Percentiles rank a stretch among this genome's conserved stretches.
Evolutionary conservation across 2,888 invertebrate genomes (phyloP).

Genomic region (Quadroppia sp.): DNA sequence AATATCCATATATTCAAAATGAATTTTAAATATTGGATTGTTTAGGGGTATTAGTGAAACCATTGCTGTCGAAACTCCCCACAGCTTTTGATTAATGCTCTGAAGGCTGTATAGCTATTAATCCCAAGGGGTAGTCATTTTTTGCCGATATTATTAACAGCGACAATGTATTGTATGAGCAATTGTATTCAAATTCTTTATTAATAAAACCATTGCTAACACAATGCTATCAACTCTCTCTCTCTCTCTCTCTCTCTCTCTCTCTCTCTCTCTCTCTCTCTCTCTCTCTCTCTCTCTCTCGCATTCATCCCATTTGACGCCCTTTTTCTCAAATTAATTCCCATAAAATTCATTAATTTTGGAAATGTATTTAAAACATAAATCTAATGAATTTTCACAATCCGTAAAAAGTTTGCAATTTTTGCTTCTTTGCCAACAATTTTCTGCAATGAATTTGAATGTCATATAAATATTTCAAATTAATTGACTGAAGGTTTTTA

Average conservation of each 20-base stretch:
- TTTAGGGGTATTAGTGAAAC: conserved; percentile 13
- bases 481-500: neutral
- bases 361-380: neutral
- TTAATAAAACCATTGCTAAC: conserved; percentile 18
- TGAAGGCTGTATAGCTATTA: conserved; percentile 37
- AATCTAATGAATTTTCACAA: neutral
- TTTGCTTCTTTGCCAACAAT: conserved; percentile 23
- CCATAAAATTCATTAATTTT: conserved; percentile 26
- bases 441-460: neutral
- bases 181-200: conserved; percentile 30
- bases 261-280: too few species aligned
- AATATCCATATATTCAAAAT: conserved; percentile 34
- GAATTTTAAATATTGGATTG: conserved; percentile 31
- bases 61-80: conserved; percentile 32
- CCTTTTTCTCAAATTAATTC: conserved; percentile 30
- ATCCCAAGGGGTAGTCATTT: conserved; percentile 40
- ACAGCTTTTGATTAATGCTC: conserved; percentile 41
- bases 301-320: neutral
- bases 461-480: neutral
- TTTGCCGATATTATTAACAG: conserved; percentile 32
- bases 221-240: neutral
- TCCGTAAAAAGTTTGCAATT: neutral
- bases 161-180: conserved; percentile 33
- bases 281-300: too few species aligned
- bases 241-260: too few species aligned